A percentile compares a stretch with the other conserved stretches of the same genome.
Evolutionary conservation across 2,113 vertebrate species (phyloP).

Genomic region (Galeopterus variegatus): DNA sequence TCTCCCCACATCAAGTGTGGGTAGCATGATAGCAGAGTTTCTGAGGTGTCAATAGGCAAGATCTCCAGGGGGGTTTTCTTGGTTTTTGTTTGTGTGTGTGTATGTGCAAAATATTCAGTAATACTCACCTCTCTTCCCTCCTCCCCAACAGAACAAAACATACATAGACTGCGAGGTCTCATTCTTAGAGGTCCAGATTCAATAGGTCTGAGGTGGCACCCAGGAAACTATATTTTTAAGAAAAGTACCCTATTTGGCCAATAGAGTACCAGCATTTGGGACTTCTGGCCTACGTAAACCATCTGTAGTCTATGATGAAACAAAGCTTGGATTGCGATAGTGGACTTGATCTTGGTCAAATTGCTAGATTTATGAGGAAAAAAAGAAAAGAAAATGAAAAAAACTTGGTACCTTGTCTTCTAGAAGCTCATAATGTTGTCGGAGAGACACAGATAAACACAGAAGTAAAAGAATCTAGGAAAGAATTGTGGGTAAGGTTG

Average conservation of each 20-base stretch:
- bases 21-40: not conserved
- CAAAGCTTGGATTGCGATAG: not conserved
- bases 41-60: not conserved
- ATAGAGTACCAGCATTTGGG: not conserved
- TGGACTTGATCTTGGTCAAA: not conserved
- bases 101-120: not conserved
- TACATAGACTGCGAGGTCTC: not conserved
- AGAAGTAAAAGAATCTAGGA: not conserved
- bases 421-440: not conserved
- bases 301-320: not conserved
- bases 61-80: not conserved
- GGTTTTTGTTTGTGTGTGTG: not conserved
- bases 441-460: not conserved
- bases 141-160: not conserved
- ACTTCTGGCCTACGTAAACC: not conserved
- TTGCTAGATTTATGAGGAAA: not conserved
- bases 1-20: not conserved
- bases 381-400: not conserved
- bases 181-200: not conserved
- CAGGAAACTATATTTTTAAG: not conserved
- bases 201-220: not conserved
- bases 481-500: not conserved
- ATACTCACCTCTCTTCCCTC: not conserved
- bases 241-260: not conserved
- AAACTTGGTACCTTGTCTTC: not conserved